Percentiles rank a stretch among this genome's conserved stretches.
phyloP scores from a whole-genome alignment of 2,113 vertebrate species.

The Malurus alboscapulatus region DNA sequence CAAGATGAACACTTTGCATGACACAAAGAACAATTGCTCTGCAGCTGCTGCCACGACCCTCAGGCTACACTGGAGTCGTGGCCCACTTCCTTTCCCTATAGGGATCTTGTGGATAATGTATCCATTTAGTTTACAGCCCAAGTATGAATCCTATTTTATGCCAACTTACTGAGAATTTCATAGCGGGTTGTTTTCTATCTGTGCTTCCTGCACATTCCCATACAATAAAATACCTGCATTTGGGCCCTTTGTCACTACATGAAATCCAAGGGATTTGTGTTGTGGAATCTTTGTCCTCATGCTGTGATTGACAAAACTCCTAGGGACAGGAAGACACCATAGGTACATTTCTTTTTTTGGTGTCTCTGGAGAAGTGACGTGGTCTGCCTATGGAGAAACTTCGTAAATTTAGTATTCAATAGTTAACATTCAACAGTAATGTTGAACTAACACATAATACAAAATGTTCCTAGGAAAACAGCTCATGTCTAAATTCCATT shows the following conservation, averaged over 20 bases:
- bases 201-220: background rate
- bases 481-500: background rate
- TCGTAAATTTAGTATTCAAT: background rate
- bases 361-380: background rate
- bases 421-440: background rate
- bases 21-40: constrained; percentile 28
- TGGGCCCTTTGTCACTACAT: background rate
- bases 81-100: constrained; percentile 17
- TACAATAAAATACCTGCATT: background rate
- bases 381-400: background rate
- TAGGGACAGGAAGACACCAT: background rate
- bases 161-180: background rate
- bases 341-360: background rate
- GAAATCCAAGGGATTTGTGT: background rate
- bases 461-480: background rate
- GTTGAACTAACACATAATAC: background rate
- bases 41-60: constrained; percentile 42
- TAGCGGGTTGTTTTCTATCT: background rate
- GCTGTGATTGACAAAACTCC: background rate
- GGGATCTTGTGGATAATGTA: constrained; percentile 32
- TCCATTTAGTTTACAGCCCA: constrained; percentile 11
- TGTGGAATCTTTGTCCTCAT: background rate
- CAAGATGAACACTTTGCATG: constrained; percentile 18
- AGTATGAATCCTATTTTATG: constrained; percentile 45
- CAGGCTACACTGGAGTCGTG: constrained; percentile 18